phyloP scores from a whole-genome alignment of 2,797 vertebrate genomes.

The Rhynchonycteris naso region DNA sequence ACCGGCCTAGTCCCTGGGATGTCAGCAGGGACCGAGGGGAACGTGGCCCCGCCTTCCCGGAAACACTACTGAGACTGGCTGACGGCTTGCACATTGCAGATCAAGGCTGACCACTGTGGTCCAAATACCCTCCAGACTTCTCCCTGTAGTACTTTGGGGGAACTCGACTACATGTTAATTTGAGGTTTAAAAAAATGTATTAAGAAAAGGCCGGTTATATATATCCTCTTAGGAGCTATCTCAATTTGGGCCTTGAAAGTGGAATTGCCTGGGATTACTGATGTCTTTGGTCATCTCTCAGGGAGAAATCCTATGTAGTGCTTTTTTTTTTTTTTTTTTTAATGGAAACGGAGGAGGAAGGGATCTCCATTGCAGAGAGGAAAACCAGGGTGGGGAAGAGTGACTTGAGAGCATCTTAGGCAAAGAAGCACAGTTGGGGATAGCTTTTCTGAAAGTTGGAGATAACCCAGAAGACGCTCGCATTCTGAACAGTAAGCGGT shows the following conservation, averaged over 20 bases:
- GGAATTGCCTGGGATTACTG: constrained; percentile 45
- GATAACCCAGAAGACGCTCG: background rate
- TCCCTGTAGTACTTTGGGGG: background rate
- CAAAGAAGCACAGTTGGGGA: background rate
- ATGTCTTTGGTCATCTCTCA: constrained; percentile 31
- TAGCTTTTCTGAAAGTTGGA: background rate
- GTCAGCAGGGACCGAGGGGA: background rate
- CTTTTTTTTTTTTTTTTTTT: background rate
- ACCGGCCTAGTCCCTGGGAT: background rate
- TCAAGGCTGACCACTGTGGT: background rate
- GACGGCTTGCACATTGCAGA: background rate
- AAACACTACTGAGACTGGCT: background rate
- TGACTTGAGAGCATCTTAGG: background rate
- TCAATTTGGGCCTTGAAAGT: constrained; percentile 37
- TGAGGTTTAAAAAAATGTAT: constrained; percentile 33
- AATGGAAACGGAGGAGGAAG: background rate
- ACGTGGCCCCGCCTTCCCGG: background rate
- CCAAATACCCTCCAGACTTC: background rate
- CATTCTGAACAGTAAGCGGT: background rate
- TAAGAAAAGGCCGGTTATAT: constrained; percentile 16
- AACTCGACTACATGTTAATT: background rate
- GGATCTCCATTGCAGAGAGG: background rate
- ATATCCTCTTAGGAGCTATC: background rate
- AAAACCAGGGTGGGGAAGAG: background rate
- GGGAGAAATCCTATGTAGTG: background rate